Evolutionary conservation across 2,797 vertebrate genomes (phyloP).

Genomic region (Kryptolebias ocellatus): DNA sequence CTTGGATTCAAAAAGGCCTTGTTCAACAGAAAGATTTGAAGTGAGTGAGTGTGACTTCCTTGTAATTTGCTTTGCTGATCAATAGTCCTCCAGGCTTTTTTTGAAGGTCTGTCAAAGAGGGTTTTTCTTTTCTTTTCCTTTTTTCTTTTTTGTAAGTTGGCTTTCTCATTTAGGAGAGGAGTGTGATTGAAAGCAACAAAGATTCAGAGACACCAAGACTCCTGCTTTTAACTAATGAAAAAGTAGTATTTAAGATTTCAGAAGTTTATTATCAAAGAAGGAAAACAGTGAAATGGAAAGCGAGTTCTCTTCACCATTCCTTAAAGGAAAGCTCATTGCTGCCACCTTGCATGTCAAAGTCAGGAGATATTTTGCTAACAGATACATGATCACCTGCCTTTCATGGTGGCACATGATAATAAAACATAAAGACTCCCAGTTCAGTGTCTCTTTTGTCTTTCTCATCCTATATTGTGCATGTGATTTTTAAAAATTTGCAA

Average conservation of each 20-base stretch:
- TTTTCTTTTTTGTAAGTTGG: neutral
- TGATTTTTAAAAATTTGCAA: slow-evolving; percentile 14
- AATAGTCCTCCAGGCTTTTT: neutral
- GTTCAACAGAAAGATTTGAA: neutral
- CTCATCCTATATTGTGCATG: slow-evolving; percentile 13
- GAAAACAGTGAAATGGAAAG: too few relatives aligned
- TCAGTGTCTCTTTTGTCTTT: slow-evolving; percentile 4
- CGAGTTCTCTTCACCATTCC: too few relatives aligned
- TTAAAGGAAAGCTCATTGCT: too few relatives aligned
- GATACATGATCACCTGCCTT: too few relatives aligned
- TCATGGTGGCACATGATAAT: too few relatives aligned
- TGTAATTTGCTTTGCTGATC: neutral
- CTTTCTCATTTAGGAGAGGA: neutral
- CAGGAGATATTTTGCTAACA: too few relatives aligned
- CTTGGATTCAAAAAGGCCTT: slow-evolving; percentile 5
- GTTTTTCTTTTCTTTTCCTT: neutral
- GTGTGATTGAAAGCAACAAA: neutral
- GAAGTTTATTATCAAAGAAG: too few relatives aligned
- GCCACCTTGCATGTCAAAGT: too few relatives aligned
- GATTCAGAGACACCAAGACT: slow-evolving; percentile 40
- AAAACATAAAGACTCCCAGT: slow-evolving; percentile 40
- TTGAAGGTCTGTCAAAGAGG: neutral
- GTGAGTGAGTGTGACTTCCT: neutral
- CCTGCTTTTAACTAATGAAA: slow-evolving; percentile 64
- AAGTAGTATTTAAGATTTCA: too few relatives aligned